Percentiles rank a stretch among this genome's conserved stretches.
phyloP scores from a whole-genome alignment of 1,140 invertebrate species.

The Macrobrachium rosenbergii region DNA sequence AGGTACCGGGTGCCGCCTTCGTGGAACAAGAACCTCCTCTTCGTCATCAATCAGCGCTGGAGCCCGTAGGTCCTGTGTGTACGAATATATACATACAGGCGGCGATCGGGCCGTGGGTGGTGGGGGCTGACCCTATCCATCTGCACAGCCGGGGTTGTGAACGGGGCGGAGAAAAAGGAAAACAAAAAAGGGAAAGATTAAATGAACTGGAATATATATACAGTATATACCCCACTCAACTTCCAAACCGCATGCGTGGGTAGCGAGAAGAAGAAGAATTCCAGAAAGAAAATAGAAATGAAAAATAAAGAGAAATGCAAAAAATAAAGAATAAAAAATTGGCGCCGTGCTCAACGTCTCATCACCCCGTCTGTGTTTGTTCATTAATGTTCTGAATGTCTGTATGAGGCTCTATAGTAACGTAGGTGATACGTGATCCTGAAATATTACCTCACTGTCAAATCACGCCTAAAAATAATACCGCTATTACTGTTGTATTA shows the following conservation, averaged over 20 bases:
- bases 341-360: constrained; percentile 20
- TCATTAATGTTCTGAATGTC: constrained; percentile 60
- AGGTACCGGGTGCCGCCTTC: not conserved
- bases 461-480: constrained; percentile 13
- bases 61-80: too few species aligned
- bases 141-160: constrained; percentile 11
- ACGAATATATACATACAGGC: too few species aligned
- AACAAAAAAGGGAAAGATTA: too few species aligned
- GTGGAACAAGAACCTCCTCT: not conserved
- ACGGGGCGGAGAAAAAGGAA: too few species aligned
- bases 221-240: too few species aligned
- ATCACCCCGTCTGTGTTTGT: constrained; percentile 57
- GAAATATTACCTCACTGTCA: constrained; percentile 20
- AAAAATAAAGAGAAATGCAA: too few species aligned
- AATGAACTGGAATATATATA: too few species aligned
- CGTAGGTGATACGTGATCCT: constrained; percentile 54
- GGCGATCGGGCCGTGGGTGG: too few species aligned
- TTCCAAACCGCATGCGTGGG: not conserved
- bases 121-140: too few species aligned
- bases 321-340: too few species aligned
- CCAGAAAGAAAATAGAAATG: too few species aligned
- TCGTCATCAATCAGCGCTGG: not conserved
- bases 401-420: constrained; percentile 60
- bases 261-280: too few species aligned
- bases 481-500: constrained; percentile 38